Percentiles rank a stretch among this genome's conserved stretches.
Conservation (phyloP, 2,888 invertebrate genomes). For the Oscheius myriophilus region DNA sequence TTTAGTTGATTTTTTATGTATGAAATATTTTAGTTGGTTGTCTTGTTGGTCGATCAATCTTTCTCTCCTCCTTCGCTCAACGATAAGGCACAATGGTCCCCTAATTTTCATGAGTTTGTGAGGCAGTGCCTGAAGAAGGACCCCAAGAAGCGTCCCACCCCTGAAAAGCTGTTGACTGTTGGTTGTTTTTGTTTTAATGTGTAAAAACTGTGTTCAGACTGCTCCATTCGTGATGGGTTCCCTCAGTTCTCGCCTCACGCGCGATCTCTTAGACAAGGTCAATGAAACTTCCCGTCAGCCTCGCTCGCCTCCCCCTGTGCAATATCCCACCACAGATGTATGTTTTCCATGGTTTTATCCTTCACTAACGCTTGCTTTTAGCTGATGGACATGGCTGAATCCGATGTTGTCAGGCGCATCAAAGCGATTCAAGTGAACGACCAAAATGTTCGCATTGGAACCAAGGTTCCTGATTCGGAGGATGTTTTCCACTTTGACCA, state of each 20-base stretch:
- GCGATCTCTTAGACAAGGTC: constrained; percentile 90
- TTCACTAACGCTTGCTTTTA: too few species aligned
- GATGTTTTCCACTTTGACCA: constrained; percentile 44
- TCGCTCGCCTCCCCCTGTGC: too few species aligned
- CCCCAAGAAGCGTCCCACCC: constrained; percentile 96
- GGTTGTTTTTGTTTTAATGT: constrained; percentile 5
- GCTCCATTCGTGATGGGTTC: constrained; percentile 91
- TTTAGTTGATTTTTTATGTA: not conserved
- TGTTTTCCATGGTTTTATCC: too few species aligned
- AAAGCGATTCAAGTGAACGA: too few species aligned
- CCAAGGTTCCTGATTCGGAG: too few species aligned
- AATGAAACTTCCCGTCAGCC: constrained; percentile 58
- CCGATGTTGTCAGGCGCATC: too few species aligned
- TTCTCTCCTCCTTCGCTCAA: constrained; percentile 96
- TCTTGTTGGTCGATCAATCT: constrained; percentile 91
- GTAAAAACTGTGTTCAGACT: constrained; percentile 35
- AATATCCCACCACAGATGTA: too few species aligned
- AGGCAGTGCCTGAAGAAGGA: constrained; percentile 96
- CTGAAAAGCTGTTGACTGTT: constrained; percentile 83
- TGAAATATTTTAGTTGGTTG: constrained; percentile 49
- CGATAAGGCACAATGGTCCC: constrained; percentile 89
- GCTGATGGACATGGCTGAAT: too few species aligned
- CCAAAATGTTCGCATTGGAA: too few species aligned
- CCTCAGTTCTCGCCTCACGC: constrained; percentile 86
- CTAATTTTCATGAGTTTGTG: constrained; percentile 93